Evolutionary conservation across 1,140 invertebrate genomes (phyloP), one percentile per base, ranked within the genome.

Genomic region (Nasonia vitripennis): DNA sequence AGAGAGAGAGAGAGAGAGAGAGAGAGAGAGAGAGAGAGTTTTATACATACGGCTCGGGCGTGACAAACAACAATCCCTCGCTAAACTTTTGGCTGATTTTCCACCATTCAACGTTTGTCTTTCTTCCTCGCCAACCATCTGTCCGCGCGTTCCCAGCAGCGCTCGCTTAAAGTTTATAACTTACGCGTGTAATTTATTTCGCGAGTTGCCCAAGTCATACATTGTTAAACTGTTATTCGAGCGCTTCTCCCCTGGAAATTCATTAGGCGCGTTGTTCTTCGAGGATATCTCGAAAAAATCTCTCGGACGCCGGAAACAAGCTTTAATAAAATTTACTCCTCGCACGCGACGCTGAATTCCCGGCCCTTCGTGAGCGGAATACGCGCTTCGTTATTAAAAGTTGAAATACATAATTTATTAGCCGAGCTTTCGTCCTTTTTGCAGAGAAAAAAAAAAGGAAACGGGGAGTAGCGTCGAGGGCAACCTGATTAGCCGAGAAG

Each of bases 1-100:
- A 20, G 67, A 48, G 20, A 41, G 0, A 17, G 5, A 6, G 70
- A 27, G 27, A 27, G 27, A 27, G 27, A 71, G 20, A 20, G 67
- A 48, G 20, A 41, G 0, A 17, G 5, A 12, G 70, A 27, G n/a
- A 27, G 27, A 27, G 27, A 51, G 41, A 5, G 27, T 68, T 34
- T 79, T 68, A 68, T 51, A 55, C 48, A 74, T 37, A 77, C 68
- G 70, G 14, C 37, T 68, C 14, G 6, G 10, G 9, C 62, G 75
- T 55, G 83, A 84, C 74, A 78, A 78, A 78, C 67, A 84, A 84
- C 83, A 78, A 84, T 70, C 67, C 41, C 41, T 71, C 11, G 62
- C 31, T 71, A 78, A 78, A 84, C 75, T 84, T 84, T 84, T 27
- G 27, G 27, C 27, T 27, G 27, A 27, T 27, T 27, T 27, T 27